phyloP scores from a whole-genome alignment of 2,888 invertebrate species.

The Allolobophora icterica region DNA sequence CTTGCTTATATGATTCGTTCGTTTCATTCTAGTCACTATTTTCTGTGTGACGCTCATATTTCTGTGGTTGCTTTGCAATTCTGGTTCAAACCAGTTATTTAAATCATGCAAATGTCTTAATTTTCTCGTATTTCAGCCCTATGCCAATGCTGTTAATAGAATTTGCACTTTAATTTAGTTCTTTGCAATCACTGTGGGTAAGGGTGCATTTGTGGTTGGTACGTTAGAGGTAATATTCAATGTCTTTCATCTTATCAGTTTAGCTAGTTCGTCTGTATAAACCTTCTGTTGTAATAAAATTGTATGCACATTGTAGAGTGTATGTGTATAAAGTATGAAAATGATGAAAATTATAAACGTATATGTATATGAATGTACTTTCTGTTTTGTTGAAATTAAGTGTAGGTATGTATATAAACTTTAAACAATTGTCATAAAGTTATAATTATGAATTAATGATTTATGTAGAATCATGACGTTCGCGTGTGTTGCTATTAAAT shows the following conservation, averaged over 20 bases:
- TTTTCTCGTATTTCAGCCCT: background rate
- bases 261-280: background rate
- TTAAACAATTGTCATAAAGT: background rate
- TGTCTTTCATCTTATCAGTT: background rate
- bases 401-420: background rate
- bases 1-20: background rate
- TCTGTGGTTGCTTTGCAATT: background rate
- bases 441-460: background rate
- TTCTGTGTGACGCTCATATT: background rate
- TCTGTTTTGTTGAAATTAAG: background rate
- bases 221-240: background rate
- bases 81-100: background rate
- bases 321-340: background rate
- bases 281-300: background rate
- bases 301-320: background rate
- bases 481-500: background rate
- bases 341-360: background rate
- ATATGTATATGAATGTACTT: background rate
- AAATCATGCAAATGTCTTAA: background rate
- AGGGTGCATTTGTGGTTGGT: background rate
- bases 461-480: background rate
- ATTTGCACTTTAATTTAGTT: background rate
- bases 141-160: background rate
- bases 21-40: background rate
- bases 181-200: background rate